Percentiles rank a stretch among this genome's conserved stretches.
Evolutionary conservation across 1,140 invertebrate genomes (phyloP).

Genomic region (Drosophila repletoides): DNA sequence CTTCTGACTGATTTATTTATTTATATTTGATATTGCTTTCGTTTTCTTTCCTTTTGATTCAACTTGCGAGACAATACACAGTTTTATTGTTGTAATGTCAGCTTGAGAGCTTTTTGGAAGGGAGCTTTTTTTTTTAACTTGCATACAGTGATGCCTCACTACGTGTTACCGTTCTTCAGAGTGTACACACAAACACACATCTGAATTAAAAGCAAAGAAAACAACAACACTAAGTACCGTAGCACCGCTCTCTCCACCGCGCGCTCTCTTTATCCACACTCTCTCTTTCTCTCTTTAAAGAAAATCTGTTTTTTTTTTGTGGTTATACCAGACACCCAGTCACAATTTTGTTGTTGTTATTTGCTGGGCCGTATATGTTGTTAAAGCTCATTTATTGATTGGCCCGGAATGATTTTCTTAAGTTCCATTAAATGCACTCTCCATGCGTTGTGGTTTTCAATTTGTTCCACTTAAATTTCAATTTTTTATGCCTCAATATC

Average conservation of each 20-base stretch:
- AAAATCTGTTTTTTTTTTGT: conserved; percentile 77
- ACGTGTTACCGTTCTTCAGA: conserved; percentile 1
- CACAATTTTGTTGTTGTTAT: conserved; percentile 40
- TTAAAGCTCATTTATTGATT: conserved; percentile 19
- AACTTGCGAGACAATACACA: too few species aligned
- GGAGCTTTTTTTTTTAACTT: not conserved
- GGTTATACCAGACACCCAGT: conserved; percentile 65
- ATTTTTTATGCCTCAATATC: conserved; percentile 42
- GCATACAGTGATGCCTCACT: conserved; percentile 38
- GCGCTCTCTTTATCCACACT: too few species aligned
- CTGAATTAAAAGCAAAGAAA: conserved; percentile 31
- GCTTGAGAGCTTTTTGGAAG: too few species aligned
- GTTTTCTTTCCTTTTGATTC: conserved; percentile 15
- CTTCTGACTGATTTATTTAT: conserved; percentile 14
- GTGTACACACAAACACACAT: conserved; percentile 14
- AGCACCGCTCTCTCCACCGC: conserved; percentile 19
- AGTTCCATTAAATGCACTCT: conserved; percentile 66
- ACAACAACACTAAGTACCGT: conserved; percentile 26
- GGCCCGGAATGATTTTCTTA: conserved; percentile 65
- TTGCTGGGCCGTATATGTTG: conserved; percentile 27
- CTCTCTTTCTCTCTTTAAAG: too few species aligned
- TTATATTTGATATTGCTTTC: conserved; percentile 3
- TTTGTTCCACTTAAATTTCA: conserved; percentile 55
- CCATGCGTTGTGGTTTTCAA: conserved; percentile 52
- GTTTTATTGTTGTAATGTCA: too few species aligned